Evolutionary conservation across 2,797 vertebrate species (phyloP), one percentile per base, ranked within the genome.

Genomic region (Alcedo quadribrachys): DNA sequence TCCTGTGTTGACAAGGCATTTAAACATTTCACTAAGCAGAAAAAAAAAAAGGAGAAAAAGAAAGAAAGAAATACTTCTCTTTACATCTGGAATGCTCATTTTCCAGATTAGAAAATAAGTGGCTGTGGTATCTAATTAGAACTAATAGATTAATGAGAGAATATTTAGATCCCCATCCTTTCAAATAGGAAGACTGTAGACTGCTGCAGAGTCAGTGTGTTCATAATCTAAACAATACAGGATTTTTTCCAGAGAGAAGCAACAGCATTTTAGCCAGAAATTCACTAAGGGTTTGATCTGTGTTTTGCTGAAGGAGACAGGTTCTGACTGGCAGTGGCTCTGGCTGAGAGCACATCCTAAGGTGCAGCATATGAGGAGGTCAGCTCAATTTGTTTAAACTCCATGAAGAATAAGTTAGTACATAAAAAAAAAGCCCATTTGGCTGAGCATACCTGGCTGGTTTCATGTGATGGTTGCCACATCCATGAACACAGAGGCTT

Each of bases 1-100:
- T 69, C 82, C 87, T 93, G 86, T 94, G 93, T 97, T 97, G 97
- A 97, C 94, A 96, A 96, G 93, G 85, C 95, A 91, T 93, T 97
- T 94, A 96, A 97, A 95, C 89, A 82, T 95, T 93, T 96, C 58
- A 27, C 78, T 42, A 35, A 68, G 70, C 40, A 67, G 89, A 17
- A 5, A 9, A 12, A 4, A 32, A 46, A 33, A 16, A 28, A 45
- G 58, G 43, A 28, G 54, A 42, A 75, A 24, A 43, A 55, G 71
- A 22, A 24, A 51, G 68, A 46, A 79, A 60, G 28, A 51, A 67
- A 48, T 48, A 61, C n/a, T 81, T 70, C 87, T 78, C 66, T 84
- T 79, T 92, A 76, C 90, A 91, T 94, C 45, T 65, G 85, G 88
- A 85, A 73, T 53, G n/a, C 80, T 95, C 28, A 1, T 92, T 92